Conservation (phyloP, 1,140 invertebrate species). For the Mylabris phalerata region DNA sequence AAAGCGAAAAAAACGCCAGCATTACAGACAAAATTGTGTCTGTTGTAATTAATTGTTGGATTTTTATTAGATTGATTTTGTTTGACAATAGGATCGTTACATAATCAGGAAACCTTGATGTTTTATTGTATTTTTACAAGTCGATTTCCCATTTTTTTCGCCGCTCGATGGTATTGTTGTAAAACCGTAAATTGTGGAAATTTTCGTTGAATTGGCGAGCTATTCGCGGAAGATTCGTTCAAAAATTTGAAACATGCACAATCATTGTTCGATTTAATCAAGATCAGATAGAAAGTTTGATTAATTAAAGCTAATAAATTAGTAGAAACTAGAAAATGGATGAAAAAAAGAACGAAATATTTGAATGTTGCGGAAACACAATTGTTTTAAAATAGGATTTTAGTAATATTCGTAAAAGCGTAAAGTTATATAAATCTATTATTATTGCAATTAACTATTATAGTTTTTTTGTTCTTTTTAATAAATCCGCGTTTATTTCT, state of each 20-base stretch:
- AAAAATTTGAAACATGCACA: neutral
- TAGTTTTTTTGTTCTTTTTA: constrained; percentile 1
- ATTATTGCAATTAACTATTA: constrained; percentile 17
- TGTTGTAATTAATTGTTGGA: too few relatives aligned
- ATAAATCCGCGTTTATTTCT: too few relatives aligned
- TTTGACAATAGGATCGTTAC: too few relatives aligned
- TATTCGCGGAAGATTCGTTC: neutral
- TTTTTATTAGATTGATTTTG: too few relatives aligned
- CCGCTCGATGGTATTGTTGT: too few relatives aligned
- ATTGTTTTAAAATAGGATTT: constrained; percentile 11
- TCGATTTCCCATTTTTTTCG: too few relatives aligned
- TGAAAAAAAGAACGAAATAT: constrained; percentile 4
- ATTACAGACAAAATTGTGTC: too few relatives aligned
- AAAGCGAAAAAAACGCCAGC: too few relatives aligned
- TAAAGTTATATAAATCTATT: constrained; percentile 24
- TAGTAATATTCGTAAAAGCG: constrained; percentile 20
- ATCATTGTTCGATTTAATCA: neutral
- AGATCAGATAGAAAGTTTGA: neutral
- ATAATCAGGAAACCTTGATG: too few relatives aligned
- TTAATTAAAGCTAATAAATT: neutral
- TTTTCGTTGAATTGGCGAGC: too few relatives aligned
- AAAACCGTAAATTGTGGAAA: too few relatives aligned
- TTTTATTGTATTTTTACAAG: too few relatives aligned
- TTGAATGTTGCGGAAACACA: constrained; percentile 14
- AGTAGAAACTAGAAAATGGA: neutral